Evolutionary conservation across 2,113 vertebrate genomes (phyloP), one percentile per base, ranked within the genome.

Genomic region (Albula glossodonta): DNA sequence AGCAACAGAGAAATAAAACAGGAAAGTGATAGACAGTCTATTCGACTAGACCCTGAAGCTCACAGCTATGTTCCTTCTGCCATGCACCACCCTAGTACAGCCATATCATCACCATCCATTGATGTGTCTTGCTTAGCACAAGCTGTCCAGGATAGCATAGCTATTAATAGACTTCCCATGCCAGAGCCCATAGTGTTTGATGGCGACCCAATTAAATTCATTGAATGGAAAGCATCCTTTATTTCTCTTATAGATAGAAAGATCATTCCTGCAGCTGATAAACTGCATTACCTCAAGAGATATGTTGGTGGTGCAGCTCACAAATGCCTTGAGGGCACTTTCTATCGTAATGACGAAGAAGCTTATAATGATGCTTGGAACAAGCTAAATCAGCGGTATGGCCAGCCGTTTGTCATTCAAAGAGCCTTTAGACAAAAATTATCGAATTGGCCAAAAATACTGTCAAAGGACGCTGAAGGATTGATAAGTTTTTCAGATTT

Each of bases 351-450:
- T 13, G 82, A 56, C 53, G 53, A 49, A 17, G 78, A 80, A 80
- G 88, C 88, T 2, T 86, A 82, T 48, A 48, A 10, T n/a, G 77
- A 90, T 25, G 86, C 85, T 4, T 89, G 80, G 86, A 50, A 13
- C 7, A 85, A 80, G 48, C 15, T 87, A 6, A 85, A 90, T 12
- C 78, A 82, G 12, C 15, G 84, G 2, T 88, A 88, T 63, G 87
- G 86, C 0, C 86, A 90, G 12, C 84, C 57, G 1, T 87, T 89
- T 3, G n/a, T 78, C 13, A 53, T 83, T 17, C 89, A 89, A 4
- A 85, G 9, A 57, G 85, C 85, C 4, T 88, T 88, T 53, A 57
- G 81, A 78, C 81, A 89, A 10, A 89, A 83, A 53, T 63, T 85
- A 2, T 19, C 80, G 70, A 49, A 70, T 78, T 83, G 90, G 79